Base-by-base conservation (phyloP, 2,797 vertebrate genomes). In the Bovichtus variegatus region DNA sequence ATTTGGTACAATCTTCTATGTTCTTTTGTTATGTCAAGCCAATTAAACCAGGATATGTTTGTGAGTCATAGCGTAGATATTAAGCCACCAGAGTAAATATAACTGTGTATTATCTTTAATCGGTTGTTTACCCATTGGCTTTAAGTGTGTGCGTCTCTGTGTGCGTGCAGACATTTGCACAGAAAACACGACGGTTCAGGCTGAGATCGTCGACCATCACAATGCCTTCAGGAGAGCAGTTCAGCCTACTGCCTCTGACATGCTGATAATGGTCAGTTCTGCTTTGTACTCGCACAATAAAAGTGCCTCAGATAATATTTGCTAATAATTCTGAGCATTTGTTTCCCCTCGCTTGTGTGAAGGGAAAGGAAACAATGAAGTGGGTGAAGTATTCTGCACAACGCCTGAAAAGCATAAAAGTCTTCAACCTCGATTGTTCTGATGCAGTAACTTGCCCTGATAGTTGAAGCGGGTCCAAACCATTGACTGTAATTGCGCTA, bases 181-280 rank as follows among this genome's bases (percentile, higher is more conserved):
- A 10, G 51, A 79, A 13, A 76, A 76, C 21, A 0, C 36, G 2
- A 1, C 18, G 1, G 81, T 94, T 29, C 93, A 94, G 86, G 13
- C 53, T 0, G 85, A 93, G 80, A 95, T 96, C 6, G 84, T 89
- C 19, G 66, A 92, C 11, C 0, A 5, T 9, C 94, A 95, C 87
- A 95, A 96, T 4, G 40, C 5, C 16, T 85, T 89, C 57, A 91
- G 95, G 81, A 87, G 90, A 68, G 43, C 27, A 0, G 95, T 96
- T 3, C 0, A 73, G 4, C 94, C 94, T 0, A 0, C 81, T 0
- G 93, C 95, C 3, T 81, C 87, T 0, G 25, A 95, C 91, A 96
- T 95, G 94, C 89, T 95, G 9, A 76, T 34, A 15, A 95, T 96
- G 94, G 95, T 95, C 21, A n/a, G 89, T 63, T 29, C 16, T 25